A percentile compares a stretch with the other conserved stretches of the same genome.
Evolutionary conservation across 2,888 invertebrate genomes (phyloP).

Genomic region (Zhengitettix transpicula): DNA sequence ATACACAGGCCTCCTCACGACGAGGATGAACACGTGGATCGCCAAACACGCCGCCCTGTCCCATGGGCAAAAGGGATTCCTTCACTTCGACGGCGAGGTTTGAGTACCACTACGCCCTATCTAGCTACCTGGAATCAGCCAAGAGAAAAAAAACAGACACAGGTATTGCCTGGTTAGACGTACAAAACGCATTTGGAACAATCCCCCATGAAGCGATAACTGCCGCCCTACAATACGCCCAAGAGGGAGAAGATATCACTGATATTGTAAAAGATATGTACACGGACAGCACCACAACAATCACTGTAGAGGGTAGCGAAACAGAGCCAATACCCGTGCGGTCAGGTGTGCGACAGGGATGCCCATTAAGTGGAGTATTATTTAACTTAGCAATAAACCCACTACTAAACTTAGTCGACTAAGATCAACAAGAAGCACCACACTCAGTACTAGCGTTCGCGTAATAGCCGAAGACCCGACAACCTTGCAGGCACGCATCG

Average conservation of each 20-base stretch:
- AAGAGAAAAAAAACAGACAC: background rate
- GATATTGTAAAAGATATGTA: background rate
- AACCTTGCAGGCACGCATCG: background rate
- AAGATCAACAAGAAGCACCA: background rate
- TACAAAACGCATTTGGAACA: too few species aligned
- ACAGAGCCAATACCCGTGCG: background rate
- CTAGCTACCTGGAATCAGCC: background rate
- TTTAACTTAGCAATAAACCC: background rate
- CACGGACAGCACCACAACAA: background rate
- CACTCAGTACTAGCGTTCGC: background rate
- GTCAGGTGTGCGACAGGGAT: background rate
- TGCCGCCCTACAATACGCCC: background rate
- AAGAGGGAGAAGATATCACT: background rate
- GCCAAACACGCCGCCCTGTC: background rate
- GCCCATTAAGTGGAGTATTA: background rate
- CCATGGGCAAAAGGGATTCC: background rate
- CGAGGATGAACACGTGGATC: constrained; percentile 11
- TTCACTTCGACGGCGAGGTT: background rate
- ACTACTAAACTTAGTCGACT: background rate
- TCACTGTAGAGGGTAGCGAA: background rate
- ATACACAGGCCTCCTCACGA: constrained; percentile 10
- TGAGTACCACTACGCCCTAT: background rate
- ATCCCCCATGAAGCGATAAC: background rate
- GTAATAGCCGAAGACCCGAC: too few species aligned
- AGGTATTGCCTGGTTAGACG: background rate